Conservation (phyloP, 2,888 invertebrate genomes). For the Leistus spinibarbis region DNA sequence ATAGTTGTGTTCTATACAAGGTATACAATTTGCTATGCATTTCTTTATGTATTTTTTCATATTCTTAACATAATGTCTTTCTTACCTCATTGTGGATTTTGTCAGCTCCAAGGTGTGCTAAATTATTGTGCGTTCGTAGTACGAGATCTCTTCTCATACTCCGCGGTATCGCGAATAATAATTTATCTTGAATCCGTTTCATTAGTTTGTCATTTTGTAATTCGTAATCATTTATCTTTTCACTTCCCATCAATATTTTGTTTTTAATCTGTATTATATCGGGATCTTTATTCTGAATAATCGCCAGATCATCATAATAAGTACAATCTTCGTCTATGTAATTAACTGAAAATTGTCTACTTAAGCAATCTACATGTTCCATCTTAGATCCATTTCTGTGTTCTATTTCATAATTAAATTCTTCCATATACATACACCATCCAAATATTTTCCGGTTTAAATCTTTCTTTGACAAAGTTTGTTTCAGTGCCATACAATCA, state of each 20-base stretch:
- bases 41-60: conserved; percentile 23
- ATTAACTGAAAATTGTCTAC: conserved; percentile 21
- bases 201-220: conserved; percentile 15
- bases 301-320: background rate
- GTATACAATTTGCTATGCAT: conserved; percentile 26
- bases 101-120: conserved; percentile 26
- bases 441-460: conserved; percentile 38
- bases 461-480: conserved; percentile 40
- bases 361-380: conserved; percentile 40
- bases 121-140: conserved; percentile 18
- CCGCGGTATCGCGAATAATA: conserved; percentile 21
- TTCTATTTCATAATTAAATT: conserved; percentile 26
- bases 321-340: conserved; percentile 4
- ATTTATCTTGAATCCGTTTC: background rate
- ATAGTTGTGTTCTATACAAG: conserved; percentile 24
- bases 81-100: conserved; percentile 8
- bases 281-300: conserved; percentile 17
- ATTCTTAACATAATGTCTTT: conserved; percentile 18
- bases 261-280: conserved; percentile 9
- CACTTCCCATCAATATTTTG: background rate
- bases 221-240: background rate
- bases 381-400: conserved; percentile 39
- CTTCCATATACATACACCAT: conserved; percentile 39
- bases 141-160: conserved; percentile 10
- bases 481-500: conserved; percentile 43